Percentiles rank a stretch among this genome's conserved stretches.
These are phyloP conservation scores for Pygocentrus nattereri DNA, from an alignment of 2,797 vertebrate genomes.

Conservation along the genomic window DNA sequence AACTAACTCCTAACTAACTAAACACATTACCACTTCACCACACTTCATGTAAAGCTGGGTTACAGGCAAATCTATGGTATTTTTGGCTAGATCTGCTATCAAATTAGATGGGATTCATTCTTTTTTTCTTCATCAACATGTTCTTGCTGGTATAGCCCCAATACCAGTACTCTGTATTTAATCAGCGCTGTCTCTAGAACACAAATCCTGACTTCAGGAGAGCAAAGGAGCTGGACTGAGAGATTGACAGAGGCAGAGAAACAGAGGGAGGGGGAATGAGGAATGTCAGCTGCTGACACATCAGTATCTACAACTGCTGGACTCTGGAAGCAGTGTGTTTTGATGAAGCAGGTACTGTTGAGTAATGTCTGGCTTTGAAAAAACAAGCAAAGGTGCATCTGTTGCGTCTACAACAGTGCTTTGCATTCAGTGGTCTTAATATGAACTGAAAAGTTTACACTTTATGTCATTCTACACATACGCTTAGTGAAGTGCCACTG, in stretches of 20 bases:
- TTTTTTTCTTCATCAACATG: no score
- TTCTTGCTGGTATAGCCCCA: no score
- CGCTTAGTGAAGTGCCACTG: neutral
- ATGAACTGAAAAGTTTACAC: neutral
- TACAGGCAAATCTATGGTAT: no score
- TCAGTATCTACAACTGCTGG: constrained; percentile 2
- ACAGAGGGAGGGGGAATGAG: neutral
- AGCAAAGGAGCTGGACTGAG: neutral
- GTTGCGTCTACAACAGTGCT: neutral
- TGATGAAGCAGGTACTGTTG: neutral
- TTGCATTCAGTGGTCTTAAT: neutral
- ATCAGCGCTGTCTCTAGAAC: no score
- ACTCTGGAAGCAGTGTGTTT: neutral
- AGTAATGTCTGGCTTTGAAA: neutral
- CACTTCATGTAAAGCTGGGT: no score
- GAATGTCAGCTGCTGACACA: constrained; percentile 3
- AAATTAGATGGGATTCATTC: no score
- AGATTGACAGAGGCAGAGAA: neutral
- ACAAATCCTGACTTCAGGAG: neutral
- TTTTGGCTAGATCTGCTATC: no score
- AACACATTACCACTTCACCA: no score
- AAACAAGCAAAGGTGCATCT: neutral
- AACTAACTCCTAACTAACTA: no score
- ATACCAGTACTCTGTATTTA: no score
- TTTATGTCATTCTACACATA: neutral